Evolutionary conservation across 2,113 vertebrate species (phyloP), one percentile per base, ranked within the genome.

Genomic region (Synchiropus splendidus): DNA sequence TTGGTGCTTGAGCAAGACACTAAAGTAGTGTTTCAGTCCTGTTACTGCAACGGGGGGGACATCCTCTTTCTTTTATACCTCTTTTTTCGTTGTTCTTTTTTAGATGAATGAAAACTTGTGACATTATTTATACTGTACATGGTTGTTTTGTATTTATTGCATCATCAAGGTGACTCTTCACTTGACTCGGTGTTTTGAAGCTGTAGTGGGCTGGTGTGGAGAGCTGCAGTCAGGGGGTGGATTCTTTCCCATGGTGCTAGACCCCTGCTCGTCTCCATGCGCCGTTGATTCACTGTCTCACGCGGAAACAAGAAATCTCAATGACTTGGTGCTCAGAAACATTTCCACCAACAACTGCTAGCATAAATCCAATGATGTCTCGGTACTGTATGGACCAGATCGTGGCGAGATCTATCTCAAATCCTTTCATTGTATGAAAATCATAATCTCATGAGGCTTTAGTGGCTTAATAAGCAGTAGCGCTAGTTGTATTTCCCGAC

Each of bases 101-200:
- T 71, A 72, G 65, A 75, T 58, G 39, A 54, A 62, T 68, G 36
- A 75, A 65, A 78, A 83, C 61, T 79, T 62, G 61, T 79, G 67
- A 72, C 70, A 79, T 84, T 82, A 76, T 80, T 83, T 80, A 83
- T 78, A 82, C 67, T 85, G 77, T 86, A 84, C 70, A 83, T 83
- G 67, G 64, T 80, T 82, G 83, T 79, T 62, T 74, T 64, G 72
- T 87, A 86, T 88, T 88, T 88, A 87, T 88, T 88, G 72, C 75
- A 75, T 67, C 8, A 74, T 79, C 75, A 67, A 73, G 21, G 80
- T 61, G 67, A 75, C 76, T 64, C 76, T 80, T 74, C 67, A 75
- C 58, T 74, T 73, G 65, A 59, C 36, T 12, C 14, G 76, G 79
- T 77, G 78, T 79, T 83, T 83, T 64, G 57, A 80, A 75, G 54